phyloP scores from a whole-genome alignment of 2,113 vertebrate species.

The Cryptomyrus ogoouensis region DNA sequence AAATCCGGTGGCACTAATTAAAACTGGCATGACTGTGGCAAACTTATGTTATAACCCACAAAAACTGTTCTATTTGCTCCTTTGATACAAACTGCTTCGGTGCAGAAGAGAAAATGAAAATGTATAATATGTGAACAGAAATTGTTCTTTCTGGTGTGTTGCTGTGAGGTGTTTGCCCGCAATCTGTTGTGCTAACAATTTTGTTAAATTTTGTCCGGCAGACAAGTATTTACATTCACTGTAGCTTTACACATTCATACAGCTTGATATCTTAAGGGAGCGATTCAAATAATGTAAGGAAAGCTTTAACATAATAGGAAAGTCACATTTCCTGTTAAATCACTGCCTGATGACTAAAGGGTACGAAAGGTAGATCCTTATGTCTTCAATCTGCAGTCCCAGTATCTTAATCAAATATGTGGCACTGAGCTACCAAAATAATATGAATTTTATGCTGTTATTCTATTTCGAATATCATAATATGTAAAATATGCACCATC shows the following conservation, averaged over 20 bases:
- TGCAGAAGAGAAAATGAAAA: background rate
- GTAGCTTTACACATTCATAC: background rate
- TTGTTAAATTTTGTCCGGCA: background rate
- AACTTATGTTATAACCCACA: background rate
- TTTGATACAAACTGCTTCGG: background rate
- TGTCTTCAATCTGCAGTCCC: background rate
- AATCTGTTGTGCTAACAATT: background rate
- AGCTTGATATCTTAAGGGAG: background rate
- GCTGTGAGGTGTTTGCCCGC: background rate
- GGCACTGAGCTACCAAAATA: background rate
- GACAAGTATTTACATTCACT: background rate
- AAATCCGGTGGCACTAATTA: background rate
- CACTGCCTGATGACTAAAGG: background rate
- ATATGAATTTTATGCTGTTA: background rate
- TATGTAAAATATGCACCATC: background rate
- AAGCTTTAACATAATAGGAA: background rate
- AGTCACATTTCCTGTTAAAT: background rate
- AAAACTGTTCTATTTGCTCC: background rate
- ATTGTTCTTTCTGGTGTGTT: constrained; percentile 1
- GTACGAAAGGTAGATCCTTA: background rate
- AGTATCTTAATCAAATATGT: background rate
- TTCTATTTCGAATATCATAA: background rate
- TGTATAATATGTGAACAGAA: background rate
- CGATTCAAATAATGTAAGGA: background rate
- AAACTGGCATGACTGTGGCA: background rate